Evolutionary conservation across 2,113 vertebrate genomes (phyloP), one percentile per base, ranked within the genome.

Genomic region (Pseudolaguvia tuberculata): DNA sequence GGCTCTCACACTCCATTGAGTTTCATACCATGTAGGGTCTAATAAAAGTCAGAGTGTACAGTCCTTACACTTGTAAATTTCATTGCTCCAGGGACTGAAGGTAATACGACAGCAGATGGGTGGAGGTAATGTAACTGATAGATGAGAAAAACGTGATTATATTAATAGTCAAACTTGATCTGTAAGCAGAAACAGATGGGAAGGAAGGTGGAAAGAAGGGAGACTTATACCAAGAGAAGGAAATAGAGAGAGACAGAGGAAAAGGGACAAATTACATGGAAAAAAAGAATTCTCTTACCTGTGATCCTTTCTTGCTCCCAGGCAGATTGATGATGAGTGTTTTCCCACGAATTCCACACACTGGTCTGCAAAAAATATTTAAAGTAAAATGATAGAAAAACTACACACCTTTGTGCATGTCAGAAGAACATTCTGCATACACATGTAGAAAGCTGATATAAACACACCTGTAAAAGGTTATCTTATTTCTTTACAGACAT

Each of bases 241-340:
- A 31, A 15, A n/a, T n/a, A n/a, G 52, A 56, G 11, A 18, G n/a
- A 39, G 51, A 47, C 6, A 25, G 42, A 31, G 18, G 6, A 20
- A 10, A 15, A 39, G 21, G 48, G 61, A 47, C 7, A 29, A 39
- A 13, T 4, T 12, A 29, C 14, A 42, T 52, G 58, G 17, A 18
- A 23, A 21, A 21, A 21, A 55, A 31, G 21, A 6, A 48, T 50
- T 50, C 29, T 51, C n/a, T 91, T 92, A 99, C 97, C 96, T 99
- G 96, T 90, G 97, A 99, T 77, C 97, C 97, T 91, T 99, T 99
- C 93, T 98, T 99, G 92, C 96, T 99, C 90, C 97, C 97, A 85
- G 97, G 97, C 80, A 99, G 88, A 88, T 99, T 99, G 85, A 99
- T 99, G 89, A 99, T 98, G 80, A 99, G 95, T 72, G 97, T 99